Percentiles rank a stretch among this genome's conserved stretches.
phyloP scores from a whole-genome alignment of 2,113 vertebrate genomes.

The Gobio gobio region DNA sequence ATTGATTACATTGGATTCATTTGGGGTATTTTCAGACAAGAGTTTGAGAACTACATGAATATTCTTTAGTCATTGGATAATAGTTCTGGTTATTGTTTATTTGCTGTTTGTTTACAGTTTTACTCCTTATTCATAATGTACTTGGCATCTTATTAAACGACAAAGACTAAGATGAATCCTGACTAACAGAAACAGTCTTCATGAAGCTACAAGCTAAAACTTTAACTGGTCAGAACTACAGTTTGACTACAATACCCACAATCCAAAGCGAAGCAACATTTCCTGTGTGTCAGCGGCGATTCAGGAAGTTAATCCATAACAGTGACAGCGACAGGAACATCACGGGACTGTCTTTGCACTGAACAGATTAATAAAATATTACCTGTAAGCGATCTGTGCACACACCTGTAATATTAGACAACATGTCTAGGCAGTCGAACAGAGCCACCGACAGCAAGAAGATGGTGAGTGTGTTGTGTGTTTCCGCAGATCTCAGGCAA shows the following conservation, averaged over 20 bases:
- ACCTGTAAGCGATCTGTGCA: slow-evolving; percentile 50
- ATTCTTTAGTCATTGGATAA: too few relatives aligned
- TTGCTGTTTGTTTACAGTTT: too few relatives aligned
- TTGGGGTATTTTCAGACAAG: too few relatives aligned
- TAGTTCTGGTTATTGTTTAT: too few relatives aligned
- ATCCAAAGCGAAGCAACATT: neutral
- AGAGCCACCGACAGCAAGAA: slow-evolving; percentile 94
- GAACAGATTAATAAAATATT: slow-evolving; percentile 77
- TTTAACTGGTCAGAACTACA: neutral
- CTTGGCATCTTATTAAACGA: too few relatives aligned
- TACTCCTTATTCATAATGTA: too few relatives aligned
- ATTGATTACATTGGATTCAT: too few relatives aligned
- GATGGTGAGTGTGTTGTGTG: slow-evolving; percentile 82
- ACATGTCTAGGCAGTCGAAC: slow-evolving; percentile 92
- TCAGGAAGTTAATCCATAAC: slow-evolving; percentile 41
- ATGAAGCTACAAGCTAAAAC: too few relatives aligned
- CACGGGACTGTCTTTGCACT: slow-evolving; percentile 56
- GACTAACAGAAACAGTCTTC: neutral
- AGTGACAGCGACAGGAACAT: slow-evolving; percentile 45
- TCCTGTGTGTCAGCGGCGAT: slow-evolving; percentile 24
- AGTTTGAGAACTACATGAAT: too few relatives aligned
- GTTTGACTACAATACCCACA: slow-evolving; percentile 48
- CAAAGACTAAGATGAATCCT: too few relatives aligned
- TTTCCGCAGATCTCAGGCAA: neutral
- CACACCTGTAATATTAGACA: slow-evolving; percentile 65